Evolutionary conservation across 2,797 vertebrate species (phyloP).

Genomic region (Glyptemys insculpta): DNA sequence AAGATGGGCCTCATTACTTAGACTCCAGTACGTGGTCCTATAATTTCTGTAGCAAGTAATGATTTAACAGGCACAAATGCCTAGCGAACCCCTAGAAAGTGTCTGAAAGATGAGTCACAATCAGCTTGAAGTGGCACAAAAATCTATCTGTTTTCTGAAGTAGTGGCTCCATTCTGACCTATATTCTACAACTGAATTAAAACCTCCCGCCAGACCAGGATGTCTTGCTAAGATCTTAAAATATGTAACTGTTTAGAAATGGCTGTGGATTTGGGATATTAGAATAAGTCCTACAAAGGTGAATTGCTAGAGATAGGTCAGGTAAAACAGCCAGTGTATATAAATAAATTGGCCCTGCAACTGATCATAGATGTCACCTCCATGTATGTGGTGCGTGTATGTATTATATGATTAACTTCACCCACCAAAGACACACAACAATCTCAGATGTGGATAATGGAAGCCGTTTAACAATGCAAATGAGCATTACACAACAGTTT

Average conservation of each 20-base stretch:
- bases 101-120: not conserved
- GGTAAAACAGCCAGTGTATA: not conserved
- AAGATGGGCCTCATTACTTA: not conserved
- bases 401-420: slow-evolving; percentile 7
- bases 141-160: not conserved
- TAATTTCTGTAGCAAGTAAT: not conserved
- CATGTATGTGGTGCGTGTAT: not conserved
- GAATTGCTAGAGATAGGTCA: not conserved
- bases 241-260: not conserved
- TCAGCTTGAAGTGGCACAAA: not conserved
- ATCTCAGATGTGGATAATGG: slow-evolving; percentile 25
- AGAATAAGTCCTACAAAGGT: not conserved
- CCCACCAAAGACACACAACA: not conserved
- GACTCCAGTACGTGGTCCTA: not conserved
- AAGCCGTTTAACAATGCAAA: not conserved
- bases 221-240: not conserved
- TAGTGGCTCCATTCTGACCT: not conserved
- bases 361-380: not conserved
- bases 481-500: slow-evolving; percentile 13
- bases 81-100: not conserved
- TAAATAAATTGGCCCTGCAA: not conserved
- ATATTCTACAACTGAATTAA: not conserved
- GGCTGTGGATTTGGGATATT: not conserved
- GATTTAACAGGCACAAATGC: not conserved
- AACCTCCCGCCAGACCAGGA: not conserved